phyloP scores from a whole-genome alignment of 1,140 invertebrate genomes.

The Pentalonia nigronervosa region DNA sequence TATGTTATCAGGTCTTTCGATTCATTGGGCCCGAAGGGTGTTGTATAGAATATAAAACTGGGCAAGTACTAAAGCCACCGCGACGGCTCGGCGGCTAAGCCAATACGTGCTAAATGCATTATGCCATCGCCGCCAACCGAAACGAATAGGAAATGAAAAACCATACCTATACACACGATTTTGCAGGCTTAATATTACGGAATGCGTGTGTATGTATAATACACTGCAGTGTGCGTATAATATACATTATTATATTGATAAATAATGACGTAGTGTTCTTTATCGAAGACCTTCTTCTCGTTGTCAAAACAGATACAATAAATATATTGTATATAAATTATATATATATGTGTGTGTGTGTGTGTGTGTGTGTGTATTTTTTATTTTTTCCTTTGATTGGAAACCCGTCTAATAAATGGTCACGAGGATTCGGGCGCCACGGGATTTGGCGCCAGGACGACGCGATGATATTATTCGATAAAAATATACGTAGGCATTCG shows the following conservation, averaged over 20 bases:
- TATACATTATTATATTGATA: neutral
- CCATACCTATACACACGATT: neutral
- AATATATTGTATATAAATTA: neutral
- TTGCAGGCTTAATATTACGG: neutral
- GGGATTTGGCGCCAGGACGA: conserved; percentile 15
- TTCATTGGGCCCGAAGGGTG: neutral
- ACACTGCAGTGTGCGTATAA: neutral
- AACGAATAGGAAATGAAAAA: conserved; percentile 22
- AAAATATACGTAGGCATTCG: neutral
- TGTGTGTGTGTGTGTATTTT: neutral
- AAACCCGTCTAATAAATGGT: conserved; percentile 16
- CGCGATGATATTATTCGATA: conserved; percentile 6
- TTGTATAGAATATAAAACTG: neutral
- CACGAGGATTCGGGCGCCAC: neutral
- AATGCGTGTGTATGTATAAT: neutral
- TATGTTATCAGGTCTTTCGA: conserved; percentile 3
- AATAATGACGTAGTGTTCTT: neutral
- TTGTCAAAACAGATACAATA: neutral
- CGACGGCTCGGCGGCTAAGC: neutral
- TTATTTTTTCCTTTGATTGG: neutral
- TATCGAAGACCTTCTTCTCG: conserved; percentile 11
- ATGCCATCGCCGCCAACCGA: neutral
- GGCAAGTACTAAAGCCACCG: neutral
- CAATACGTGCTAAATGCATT: neutral
- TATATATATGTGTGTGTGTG: neutral